Evolutionary conservation across 1,140 invertebrate genomes (phyloP), one percentile per base, ranked within the genome.

Genomic region (Nasonia vitripennis): DNA sequence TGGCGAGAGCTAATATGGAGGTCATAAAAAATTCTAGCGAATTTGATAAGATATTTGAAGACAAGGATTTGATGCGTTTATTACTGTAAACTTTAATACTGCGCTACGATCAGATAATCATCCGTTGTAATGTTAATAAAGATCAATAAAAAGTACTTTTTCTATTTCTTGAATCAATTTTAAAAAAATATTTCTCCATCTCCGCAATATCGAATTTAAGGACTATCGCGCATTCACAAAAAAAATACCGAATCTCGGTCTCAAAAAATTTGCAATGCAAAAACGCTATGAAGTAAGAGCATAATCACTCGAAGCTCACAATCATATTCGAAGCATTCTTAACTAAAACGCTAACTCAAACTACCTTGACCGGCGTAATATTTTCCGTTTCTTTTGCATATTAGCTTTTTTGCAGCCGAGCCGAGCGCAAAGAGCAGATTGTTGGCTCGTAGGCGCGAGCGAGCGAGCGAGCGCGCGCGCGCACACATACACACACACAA

Each of bases 341-440:
- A 51, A 51, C 48, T 62, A 62, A 62, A 6, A n/a, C 20, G 48
- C 48, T 51, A 51, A 62, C 55, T 62, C 55, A 62, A 62, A 62
- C 55, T 62, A 7, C 55, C 55, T 62, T 62, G 55, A 62, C 55
- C 55, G 55, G 55, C 55, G 20, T 62, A 62, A 62, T 62, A 62
- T 62, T 62, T n/a, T 62, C 55, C 55, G 55, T 62, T 62, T 62
- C 55, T 62, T 62, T 62, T 62, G 55, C 55, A 62, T 62, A 62
- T 62, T 62, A 62, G 55, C 55, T 62, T 62, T n/a, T 62, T 62
- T 62, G 20, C 55, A 62, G 17, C 20, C 55, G 20, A n/a, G 4
- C 17, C 55, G 27, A 31, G 68, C 68, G 68, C 68, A 71, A 11
- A 71, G 68, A 62, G 68, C 31, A 71, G 68, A 27, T 71, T 71